Evolutionary conservation across 92 coral and sea anemone species (phyloP).

Genomic region (Micromussa lordhowensis): DNA sequence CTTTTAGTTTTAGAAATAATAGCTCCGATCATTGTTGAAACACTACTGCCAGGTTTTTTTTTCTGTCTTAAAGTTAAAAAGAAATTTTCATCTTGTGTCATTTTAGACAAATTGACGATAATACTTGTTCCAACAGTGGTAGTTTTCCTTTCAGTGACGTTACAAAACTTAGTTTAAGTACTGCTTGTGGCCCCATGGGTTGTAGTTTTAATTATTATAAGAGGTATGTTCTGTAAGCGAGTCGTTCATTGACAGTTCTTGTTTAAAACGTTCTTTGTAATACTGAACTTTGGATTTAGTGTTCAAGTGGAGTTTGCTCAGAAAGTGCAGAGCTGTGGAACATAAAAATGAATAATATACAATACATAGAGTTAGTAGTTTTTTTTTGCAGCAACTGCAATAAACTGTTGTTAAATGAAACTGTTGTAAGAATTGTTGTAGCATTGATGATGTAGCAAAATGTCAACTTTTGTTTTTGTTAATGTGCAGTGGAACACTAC

Average conservation of each 20-base stretch:
- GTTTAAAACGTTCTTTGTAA: conserved; percentile 9
- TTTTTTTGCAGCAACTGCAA: conserved; percentile 47
- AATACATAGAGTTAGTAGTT: neutral
- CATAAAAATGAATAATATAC: conserved; percentile 17
- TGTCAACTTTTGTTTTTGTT: too few species aligned
- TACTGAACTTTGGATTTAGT: conserved; percentile 3
- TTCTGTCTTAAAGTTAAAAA: too few species aligned
- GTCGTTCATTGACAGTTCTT: neutral
- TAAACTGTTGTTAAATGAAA: conserved; percentile 41
- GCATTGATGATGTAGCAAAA: neutral
- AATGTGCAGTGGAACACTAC: too few species aligned
- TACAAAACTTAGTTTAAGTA: neutral
- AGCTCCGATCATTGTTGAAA: too few species aligned
- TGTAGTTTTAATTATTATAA: neutral
- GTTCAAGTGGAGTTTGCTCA: conserved; percentile 28
- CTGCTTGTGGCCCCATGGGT: conserved; percentile 24
- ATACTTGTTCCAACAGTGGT: neutral
- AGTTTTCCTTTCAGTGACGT: neutral
- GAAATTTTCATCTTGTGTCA: neutral
- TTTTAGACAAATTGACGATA: neutral
- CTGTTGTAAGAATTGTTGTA: neutral
- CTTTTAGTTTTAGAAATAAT: too few species aligned
- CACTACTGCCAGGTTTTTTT: too few species aligned
- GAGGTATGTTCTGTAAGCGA: neutral
- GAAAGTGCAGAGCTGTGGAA: conserved; percentile 29